Conservation (phyloP, 1,140 invertebrate genomes). For the Aradophagus sp. region DNA sequence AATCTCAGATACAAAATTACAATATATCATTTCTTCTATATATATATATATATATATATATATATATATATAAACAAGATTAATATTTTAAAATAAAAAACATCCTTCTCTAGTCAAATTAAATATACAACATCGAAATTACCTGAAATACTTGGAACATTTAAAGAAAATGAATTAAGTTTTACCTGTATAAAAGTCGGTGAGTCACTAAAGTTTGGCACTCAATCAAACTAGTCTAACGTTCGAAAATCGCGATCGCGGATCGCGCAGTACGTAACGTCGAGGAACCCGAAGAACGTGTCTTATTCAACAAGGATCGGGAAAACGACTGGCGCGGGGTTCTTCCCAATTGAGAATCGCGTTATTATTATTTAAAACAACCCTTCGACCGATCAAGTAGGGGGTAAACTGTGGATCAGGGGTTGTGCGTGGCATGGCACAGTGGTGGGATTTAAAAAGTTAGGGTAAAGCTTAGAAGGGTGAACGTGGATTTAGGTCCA, state of each 20-base stretch:
- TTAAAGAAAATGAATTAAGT: too few species aligned
- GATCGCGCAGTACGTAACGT: slow-evolving; percentile 1
- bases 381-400: slow-evolving; percentile 69
- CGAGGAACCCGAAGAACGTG: slow-evolving; percentile 55
- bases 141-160: too few species aligned
- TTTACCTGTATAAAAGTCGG: too few species aligned
- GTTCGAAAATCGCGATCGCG: background rate
- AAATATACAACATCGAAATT: too few species aligned
- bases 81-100: too few species aligned
- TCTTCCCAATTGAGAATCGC: slow-evolving; percentile 62
- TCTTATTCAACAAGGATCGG: slow-evolving; percentile 61
- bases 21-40: too few species aligned
- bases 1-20: too few species aligned
- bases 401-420: slow-evolving; percentile 63
- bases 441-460: slow-evolving; percentile 70
- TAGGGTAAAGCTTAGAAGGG: slow-evolving; percentile 69
- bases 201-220: slow-evolving; percentile 1
- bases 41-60: too few species aligned
- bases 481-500: slow-evolving; percentile 70
- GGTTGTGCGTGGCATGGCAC: slow-evolving; percentile 53
- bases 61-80: too few species aligned
- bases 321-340: slow-evolving; percentile 59
- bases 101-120: too few species aligned
- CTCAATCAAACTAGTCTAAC: too few species aligned
- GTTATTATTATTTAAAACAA: slow-evolving; percentile 75